Conservation (phyloP, 2,797 vertebrate species). For the Gallinago solitaria region DNA sequence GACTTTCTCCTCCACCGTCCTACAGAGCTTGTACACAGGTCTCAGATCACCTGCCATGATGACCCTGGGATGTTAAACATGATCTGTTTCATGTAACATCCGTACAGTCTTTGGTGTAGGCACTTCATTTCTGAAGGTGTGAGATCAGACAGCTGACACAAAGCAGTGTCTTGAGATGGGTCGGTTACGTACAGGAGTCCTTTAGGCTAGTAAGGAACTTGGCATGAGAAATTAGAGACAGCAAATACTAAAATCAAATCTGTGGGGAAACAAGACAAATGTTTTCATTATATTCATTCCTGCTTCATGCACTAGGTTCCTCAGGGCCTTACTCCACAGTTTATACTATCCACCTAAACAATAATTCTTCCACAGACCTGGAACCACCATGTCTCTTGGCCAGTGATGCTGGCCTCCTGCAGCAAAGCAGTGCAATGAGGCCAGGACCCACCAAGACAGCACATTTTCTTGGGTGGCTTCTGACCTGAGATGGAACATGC, state of each 20-base stretch:
- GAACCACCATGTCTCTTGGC: neutral
- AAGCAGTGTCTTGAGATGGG: neutral
- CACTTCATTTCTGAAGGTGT: neutral
- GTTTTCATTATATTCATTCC: neutral
- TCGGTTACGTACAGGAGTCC: neutral
- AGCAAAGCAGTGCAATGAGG: neutral
- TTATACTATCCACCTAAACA: neutral
- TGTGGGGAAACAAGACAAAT: neutral
- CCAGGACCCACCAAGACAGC: neutral
- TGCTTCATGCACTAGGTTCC: neutral
- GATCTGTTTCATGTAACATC: neutral
- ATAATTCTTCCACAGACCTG: neutral
- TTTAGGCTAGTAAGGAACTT: neutral
- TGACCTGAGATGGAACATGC: neutral
- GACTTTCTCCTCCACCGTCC: neutral
- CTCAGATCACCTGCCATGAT: neutral
- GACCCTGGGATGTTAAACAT: neutral
- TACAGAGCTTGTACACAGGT: neutral
- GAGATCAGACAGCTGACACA: neutral
- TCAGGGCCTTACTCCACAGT: neutral
- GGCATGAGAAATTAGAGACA: neutral
- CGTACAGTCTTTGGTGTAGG: neutral
- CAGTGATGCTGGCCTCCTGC: neutral
- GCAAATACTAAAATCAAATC: neutral
- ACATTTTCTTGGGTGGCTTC: neutral